phyloP scores from a whole-genome alignment of 2,797 vertebrate species.

The Esox lucius region DNA sequence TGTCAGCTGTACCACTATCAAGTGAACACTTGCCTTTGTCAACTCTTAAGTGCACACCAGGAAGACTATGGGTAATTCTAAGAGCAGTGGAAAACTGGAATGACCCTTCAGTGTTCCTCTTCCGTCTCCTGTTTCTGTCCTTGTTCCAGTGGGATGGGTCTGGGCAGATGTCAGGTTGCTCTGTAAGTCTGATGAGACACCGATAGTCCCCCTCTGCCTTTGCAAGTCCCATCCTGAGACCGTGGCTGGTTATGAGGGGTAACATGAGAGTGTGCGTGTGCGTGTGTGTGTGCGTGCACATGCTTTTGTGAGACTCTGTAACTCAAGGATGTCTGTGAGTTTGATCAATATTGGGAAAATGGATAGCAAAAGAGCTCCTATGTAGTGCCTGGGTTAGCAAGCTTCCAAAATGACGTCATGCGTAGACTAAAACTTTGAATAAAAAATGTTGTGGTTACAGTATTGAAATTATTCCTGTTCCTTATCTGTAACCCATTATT shows the following conservation, averaged over 20 bases:
- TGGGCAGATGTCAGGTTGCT: not conserved
- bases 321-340: slow-evolving; percentile 34
- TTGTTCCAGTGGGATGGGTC: slow-evolving; percentile 3
- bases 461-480: not conserved
- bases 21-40: not conserved
- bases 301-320: slow-evolving; percentile 15
- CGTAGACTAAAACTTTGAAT: not conserved
- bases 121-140: slow-evolving; percentile 7
- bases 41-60: not conserved
- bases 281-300: not conserved
- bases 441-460: not conserved
- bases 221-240: not conserved
- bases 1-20: too few relatives aligned
- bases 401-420: not conserved
- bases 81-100: not conserved
- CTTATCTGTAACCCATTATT: not conserved
- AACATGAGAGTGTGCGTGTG: slow-evolving; percentile 17
- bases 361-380: not conserved
- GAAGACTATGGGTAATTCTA: not conserved
- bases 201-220: slow-evolving; percentile 7
- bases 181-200: slow-evolving; percentile 8
- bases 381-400: not conserved
- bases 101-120: not conserved
- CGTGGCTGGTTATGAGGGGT: not conserved
- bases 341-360: slow-evolving; percentile 29